A percentile compares a stretch with the other conserved stretches of the same genome.
Conservation (phyloP, 2,888 invertebrate genomes). For the Pherbina coryleti region DNA sequence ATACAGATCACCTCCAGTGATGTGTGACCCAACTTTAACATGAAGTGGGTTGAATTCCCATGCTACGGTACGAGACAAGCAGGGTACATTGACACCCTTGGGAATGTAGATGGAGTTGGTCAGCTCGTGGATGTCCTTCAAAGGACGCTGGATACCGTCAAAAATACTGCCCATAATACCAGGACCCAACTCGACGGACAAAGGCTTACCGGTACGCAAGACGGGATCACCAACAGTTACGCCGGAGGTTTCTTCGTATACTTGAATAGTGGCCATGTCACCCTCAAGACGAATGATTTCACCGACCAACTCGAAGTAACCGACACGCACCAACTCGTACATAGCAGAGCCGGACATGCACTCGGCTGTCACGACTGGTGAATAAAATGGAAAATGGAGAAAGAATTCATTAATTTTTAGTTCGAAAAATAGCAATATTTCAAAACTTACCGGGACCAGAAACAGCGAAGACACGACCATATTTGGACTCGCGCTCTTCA, state of each 20-base stretch:
- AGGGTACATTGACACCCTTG: conserved; percentile 97
- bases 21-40: conserved; percentile 94
- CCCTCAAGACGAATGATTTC: conserved; percentile 99
- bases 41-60: conserved; percentile 95
- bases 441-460: conserved; percentile 90
- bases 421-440: background rate
- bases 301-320: conserved; percentile 97
- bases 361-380: conserved; percentile 96
- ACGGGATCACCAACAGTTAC: conserved; percentile 99
- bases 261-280: conserved; percentile 99
- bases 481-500: conserved; percentile 88
- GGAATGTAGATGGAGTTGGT: conserved; percentile 99
- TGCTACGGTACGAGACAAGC: conserved; percentile 80
- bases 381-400: conserved; percentile 46
- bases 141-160: conserved; percentile 99
- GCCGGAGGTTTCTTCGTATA: conserved; percentile 96
- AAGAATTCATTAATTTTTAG: background rate
- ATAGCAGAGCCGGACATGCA: conserved; percentile 99
- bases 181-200: conserved; percentile 98
- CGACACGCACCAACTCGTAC: conserved; percentile 99
- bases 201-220: conserved; percentile 96
- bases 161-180: conserved; percentile 99
- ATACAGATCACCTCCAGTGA: conserved; percentile 98
- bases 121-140: conserved; percentile 95
- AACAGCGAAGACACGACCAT: conserved; percentile 96